Conservation (phyloP, 2,113 vertebrate genomes). For the Diadophis punctatus region DNA sequence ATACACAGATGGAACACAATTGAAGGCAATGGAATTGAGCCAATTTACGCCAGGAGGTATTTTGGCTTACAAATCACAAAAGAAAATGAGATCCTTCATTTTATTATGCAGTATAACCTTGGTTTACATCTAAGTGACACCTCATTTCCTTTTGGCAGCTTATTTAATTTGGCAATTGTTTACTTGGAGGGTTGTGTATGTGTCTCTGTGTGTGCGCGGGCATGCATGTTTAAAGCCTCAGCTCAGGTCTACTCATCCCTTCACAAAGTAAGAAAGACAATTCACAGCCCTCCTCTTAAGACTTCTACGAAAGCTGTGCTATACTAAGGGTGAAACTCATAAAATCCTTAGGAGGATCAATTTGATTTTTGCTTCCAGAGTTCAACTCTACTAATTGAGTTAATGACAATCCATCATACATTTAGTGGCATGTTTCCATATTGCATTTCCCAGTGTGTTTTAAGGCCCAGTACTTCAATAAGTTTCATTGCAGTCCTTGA, state of each 20-base stretch:
- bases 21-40: constrained; percentile 38
- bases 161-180: constrained; percentile 41
- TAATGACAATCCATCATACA: constrained; percentile 25
- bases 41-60: constrained; percentile 38
- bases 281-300: constrained; percentile 10
- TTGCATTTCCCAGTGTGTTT: constrained; percentile 24
- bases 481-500: constrained; percentile 8
- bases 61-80: constrained; percentile 14
- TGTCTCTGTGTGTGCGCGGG: background rate
- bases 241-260: constrained; percentile 34
- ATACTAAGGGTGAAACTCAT: background rate
- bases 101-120: constrained; percentile 50
- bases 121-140: constrained; percentile 25
- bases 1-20: constrained; percentile 28
- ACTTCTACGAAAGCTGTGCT: constrained; percentile 27
- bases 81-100: constrained; percentile 30
- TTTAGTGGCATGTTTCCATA: constrained; percentile 1
- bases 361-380: constrained; percentile 11
- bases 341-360: constrained; percentile 43
- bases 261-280: constrained; percentile 38
- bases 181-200: background rate
- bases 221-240: background rate
- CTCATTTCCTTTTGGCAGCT: constrained; percentile 22
- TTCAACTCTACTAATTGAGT: constrained; percentile 16
- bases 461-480: constrained; percentile 15